These are phyloP conservation scores for Argyrosomus regius DNA, from an alignment of 2,797 vertebrate genomes.

Conservation along the genomic window DNA sequence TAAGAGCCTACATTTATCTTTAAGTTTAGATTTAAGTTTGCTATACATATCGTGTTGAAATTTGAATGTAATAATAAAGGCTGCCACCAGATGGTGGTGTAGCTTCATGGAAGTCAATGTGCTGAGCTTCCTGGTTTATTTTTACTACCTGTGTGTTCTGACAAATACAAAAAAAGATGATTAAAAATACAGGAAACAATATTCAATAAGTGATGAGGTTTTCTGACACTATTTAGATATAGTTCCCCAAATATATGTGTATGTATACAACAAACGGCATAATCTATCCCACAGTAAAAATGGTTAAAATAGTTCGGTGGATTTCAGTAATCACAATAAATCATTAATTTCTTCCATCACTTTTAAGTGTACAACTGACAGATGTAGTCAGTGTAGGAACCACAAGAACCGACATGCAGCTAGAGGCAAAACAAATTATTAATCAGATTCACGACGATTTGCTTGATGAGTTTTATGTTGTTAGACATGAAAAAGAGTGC, in stretches of 20 bases:
- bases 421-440: conserved; percentile 12
- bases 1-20: not conserved
- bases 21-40: not conserved
- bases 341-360: not conserved
- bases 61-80: conserved; percentile 24
- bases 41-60: not conserved
- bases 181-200: not conserved
- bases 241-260: not conserved
- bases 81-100: conserved; percentile 76
- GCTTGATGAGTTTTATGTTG: conserved; percentile 17
- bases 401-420: conserved; percentile 27
- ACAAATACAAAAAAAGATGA: conserved; percentile 5
- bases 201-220: conserved; percentile 4
- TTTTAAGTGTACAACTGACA: conserved; percentile 10
- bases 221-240: conserved; percentile 1
- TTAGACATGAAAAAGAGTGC: conserved; percentile 1
- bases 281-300: conserved; percentile 5
- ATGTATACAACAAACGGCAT: not conserved
- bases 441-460: conserved; percentile 8
- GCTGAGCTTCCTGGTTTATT: conserved; percentile 3
- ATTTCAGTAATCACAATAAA: conserved; percentile 3
- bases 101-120: conserved; percentile 50
- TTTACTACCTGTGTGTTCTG: not conserved
- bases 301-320: not conserved
- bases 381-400: conserved; percentile 3